A percentile compares a stretch with the other conserved stretches of the same genome.
These are phyloP conservation scores for Dolichomitus sp. DNA, from an alignment of 2,888 invertebrate genomes.

Conservation along the genomic window DNA sequence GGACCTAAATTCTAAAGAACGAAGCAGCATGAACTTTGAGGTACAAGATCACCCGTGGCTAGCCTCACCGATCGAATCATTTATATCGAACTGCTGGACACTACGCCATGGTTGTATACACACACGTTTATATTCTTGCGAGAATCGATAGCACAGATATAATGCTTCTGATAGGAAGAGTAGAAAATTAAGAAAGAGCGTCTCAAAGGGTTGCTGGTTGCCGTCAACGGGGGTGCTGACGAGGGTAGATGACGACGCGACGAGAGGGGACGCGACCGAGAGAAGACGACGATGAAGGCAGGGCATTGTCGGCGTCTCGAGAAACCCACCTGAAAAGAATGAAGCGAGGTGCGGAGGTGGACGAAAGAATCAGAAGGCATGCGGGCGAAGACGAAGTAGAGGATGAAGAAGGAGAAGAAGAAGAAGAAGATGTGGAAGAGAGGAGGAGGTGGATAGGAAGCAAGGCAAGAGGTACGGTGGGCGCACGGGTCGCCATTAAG, in stretches of 20 bases:
- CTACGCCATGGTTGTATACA: constrained; percentile 13
- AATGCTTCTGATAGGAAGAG: background rate
- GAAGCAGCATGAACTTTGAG: constrained; percentile 68
- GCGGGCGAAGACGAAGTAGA: constrained; percentile 47
- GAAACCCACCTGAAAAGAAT: constrained; percentile 56
- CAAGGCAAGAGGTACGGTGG: constrained; percentile 79
- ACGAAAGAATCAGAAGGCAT: constrained; percentile 66
- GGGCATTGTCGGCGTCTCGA: constrained; percentile 51
- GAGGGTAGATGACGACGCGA: constrained; percentile 63
- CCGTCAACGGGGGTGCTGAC: constrained; percentile 45
- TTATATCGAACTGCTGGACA: constrained; percentile 55
- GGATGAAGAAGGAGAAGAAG: constrained; percentile 43
- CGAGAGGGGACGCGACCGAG: constrained; percentile 28
- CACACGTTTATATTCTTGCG: background rate
- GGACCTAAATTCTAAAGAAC: constrained; percentile 58
- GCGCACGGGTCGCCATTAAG: constrained; percentile 85
- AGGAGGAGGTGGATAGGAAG: constrained; percentile 63
- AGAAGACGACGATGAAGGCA: constrained; percentile 48
- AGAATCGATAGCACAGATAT: background rate
- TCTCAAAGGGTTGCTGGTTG: constrained; percentile 41
- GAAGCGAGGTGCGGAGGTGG: constrained; percentile 65
- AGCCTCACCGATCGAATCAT: constrained; percentile 66
- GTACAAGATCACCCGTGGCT: constrained; percentile 72
- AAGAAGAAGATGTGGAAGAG: constrained; percentile 53
- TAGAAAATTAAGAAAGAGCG: background rate